Conservation (phyloP, 2,113 vertebrate genomes). For the Stercorarius parasiticus region DNA sequence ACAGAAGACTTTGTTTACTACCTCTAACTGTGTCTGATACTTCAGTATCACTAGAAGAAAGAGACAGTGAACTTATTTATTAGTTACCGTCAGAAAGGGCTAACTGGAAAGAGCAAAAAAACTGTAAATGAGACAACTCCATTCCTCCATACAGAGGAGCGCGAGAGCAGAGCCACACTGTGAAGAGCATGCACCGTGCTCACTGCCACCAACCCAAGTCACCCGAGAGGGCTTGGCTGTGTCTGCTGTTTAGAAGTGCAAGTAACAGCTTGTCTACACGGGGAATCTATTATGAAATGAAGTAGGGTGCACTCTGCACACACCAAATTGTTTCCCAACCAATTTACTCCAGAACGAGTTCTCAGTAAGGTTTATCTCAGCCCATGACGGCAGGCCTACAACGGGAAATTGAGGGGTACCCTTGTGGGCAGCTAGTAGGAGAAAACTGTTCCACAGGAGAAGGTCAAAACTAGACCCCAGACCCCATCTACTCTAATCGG, state of each 20-base stretch:
- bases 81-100: accelerated
- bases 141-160: neutral
- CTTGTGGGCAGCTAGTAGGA: too few species aligned
- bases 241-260: neutral
- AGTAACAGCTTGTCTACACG: neutral
- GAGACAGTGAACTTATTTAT: neutral
- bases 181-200: accelerated
- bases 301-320: accelerated
- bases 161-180: neutral
- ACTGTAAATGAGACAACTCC: neutral
- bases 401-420: neutral
- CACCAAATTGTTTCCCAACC: accelerated
- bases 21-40: neutral
- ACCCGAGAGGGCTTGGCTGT: neutral
- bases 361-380: neutral
- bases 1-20: neutral
- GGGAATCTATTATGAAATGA: neutral
- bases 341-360: accelerated
- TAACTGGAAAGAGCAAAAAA: neutral
- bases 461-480: neutral
- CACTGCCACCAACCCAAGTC: neutral
- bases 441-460: neutral
- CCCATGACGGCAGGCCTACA: neutral
- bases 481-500: neutral
- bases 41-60: neutral